Evolutionary conservation across 2,113 vertebrate species (phyloP).

Genomic region (Osmerus mordax): DNA sequence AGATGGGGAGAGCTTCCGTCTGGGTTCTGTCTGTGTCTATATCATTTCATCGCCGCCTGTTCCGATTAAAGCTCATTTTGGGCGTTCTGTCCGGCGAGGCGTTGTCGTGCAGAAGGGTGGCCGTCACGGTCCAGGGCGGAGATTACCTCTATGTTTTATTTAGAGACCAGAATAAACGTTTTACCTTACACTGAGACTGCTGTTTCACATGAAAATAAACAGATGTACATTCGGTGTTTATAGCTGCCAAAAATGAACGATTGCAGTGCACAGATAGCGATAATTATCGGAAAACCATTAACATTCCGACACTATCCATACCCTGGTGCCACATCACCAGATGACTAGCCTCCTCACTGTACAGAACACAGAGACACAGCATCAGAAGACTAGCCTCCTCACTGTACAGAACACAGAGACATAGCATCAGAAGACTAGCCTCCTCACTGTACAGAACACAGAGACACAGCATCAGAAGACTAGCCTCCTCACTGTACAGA

Average conservation of each 20-base stretch:
- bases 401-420: no score
- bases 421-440: no score
- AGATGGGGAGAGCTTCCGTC: no score
- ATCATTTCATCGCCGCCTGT: no score
- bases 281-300: slow-evolving; percentile 73
- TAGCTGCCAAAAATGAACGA: slow-evolving; percentile 57
- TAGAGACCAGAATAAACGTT: slow-evolving; percentile 35
- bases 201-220: slow-evolving; percentile 62
- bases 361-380: slow-evolving; percentile 33
- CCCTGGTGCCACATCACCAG: slow-evolving; percentile 31
- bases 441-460: no score
- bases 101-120: slow-evolving; percentile 16
- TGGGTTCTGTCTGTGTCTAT: no score
- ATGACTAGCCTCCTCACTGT: slow-evolving; percentile 29
- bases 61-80: no score
- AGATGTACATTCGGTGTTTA: slow-evolving; percentile 65
- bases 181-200: slow-evolving; percentile 38
- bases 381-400: no score
- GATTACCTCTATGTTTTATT: slow-evolving; percentile 50
- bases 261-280: slow-evolving; percentile 63
- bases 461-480: no score
- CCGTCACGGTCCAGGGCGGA: slow-evolving; percentile 55
- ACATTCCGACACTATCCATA: slow-evolving; percentile 70
- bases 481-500: no score
- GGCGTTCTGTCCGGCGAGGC: no score